Evolutionary conservation across 2,888 invertebrate genomes (phyloP), one percentile per base, ranked within the genome.

Genomic region (Melanostoma mellinum): DNA sequence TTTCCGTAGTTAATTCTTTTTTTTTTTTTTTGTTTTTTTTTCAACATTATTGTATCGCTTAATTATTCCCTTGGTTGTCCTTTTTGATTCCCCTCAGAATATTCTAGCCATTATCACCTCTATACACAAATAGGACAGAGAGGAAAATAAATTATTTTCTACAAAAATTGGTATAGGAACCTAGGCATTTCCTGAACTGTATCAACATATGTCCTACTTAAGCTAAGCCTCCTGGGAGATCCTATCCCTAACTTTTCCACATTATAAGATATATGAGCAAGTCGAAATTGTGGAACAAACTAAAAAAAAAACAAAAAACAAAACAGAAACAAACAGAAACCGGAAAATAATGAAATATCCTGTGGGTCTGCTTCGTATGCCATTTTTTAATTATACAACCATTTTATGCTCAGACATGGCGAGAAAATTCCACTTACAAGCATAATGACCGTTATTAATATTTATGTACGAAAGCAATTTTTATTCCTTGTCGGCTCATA

Each of bases 391-490:
- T 79, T 84, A 84, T 84, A 69, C 71, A 42, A 79, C 36, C 67
- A 60, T 67, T 84, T 84, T 84, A 84, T 84, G 74, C 74, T 65
- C 40, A 69, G 71, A 71, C 84, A 75, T 84, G 79, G 84, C 84
- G 84, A 67, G 79, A 79, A 79, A 79, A 79, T 79, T 84, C 79
- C 84, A 79, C 84, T 84, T 84, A 84, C 84, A 84, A 69, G 55
- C 79, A 61, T 84, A 84, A 84, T 75, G 84, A 84, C 84, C 74
- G 74, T 84, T 84, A 84, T 84, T 79, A 84, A 79, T 84, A 84
- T 84, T 84, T 84, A 84, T 79, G 67, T 75, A 84, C 69, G 53
- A 67, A 71, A 75, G 74, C 65, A 71, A 72, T 71, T 79, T 84
- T 79, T 75, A 84, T 84, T 79, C 79, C 79, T 79, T 75, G 55